These are phyloP conservation scores for Eupithecia subumbrata DNA, from an alignment of 2,888 invertebrate species.

Conservation along the genomic window DNA sequence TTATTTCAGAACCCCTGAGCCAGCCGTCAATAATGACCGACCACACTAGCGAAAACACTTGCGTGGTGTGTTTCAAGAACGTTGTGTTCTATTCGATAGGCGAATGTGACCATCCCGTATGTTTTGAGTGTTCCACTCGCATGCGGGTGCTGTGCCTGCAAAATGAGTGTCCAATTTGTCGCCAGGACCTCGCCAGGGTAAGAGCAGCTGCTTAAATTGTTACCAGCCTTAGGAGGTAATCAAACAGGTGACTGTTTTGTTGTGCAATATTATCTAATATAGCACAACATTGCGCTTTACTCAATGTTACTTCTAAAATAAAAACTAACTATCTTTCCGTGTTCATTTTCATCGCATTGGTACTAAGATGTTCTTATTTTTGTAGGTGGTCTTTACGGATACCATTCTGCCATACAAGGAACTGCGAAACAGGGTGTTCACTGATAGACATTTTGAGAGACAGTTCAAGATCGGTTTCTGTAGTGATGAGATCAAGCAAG, in stretches of 20 bases:
- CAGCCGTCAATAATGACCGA: conserved; percentile 67
- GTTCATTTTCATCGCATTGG: neutral
- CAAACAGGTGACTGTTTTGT: conserved; percentile 33
- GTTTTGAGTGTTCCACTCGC: conserved; percentile 98
- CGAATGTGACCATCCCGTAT: conserved; percentile 97
- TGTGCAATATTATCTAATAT: conserved; percentile 35
- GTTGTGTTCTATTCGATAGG: conserved; percentile 94
- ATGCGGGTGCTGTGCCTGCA: conserved; percentile 97
- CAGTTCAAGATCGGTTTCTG: conserved; percentile 93
- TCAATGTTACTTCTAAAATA: neutral
- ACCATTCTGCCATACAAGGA: conserved; percentile 87
- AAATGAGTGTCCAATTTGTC: conserved; percentile 98
- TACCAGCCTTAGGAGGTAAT: conserved; percentile 18
- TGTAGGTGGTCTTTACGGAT: conserved; percentile 92
- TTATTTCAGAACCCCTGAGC: conserved; percentile 52
- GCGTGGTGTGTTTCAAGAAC: conserved; percentile 95
- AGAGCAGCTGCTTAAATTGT: conserved; percentile 43
- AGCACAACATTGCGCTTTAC: neutral
- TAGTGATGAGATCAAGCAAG: conserved; percentile 87
- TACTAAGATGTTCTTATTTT: conserved; percentile 14
- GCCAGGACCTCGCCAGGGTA: conserved; percentile 93
- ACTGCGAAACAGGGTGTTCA: conserved; percentile 77
- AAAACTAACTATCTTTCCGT: neutral
- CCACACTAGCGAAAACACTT: conserved; percentile 80
- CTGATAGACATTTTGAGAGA: conserved; percentile 86